Evolutionary conservation across 30 jellyfish, hydroid and myxozoan species (phyloP).

Genomic region (Mastigias papua): DNA sequence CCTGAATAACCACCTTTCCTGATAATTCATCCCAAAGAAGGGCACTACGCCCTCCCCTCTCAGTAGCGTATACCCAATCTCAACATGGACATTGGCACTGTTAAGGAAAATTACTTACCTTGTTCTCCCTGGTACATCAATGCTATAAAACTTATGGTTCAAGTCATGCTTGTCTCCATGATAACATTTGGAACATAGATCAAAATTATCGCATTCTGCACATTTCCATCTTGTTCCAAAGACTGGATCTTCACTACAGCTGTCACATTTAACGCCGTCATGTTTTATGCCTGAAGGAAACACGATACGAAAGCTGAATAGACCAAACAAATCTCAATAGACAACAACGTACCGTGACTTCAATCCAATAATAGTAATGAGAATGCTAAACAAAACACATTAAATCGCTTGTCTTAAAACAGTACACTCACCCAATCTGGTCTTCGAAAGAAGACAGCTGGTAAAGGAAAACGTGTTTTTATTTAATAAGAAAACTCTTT

Average conservation of each 20-base stretch:
- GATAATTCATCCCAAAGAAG: no score
- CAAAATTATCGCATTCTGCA: not conserved
- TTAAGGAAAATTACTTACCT: not conserved
- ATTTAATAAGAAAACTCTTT: no score
- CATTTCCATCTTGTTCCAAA: not conserved
- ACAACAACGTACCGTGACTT: no score
- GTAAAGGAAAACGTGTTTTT: no score
- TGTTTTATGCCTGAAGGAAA: not conserved
- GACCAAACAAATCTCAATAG: no score
- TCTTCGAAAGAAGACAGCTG: no score
- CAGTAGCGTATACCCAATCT: not conserved
- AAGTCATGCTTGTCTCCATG: not conserved
- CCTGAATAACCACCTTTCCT: no score
- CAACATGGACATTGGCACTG: not conserved
- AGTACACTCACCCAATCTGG: no score
- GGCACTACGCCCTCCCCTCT: no score
- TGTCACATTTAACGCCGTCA: not conserved
- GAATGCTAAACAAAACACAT: no score
- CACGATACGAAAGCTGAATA: not conserved
- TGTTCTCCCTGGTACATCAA: not conserved
- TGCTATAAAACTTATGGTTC: not conserved
- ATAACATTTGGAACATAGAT: not conserved
- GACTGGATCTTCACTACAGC: not conserved
- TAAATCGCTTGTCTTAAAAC: no score
- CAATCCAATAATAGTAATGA: no score